A percentile compares a stretch with the other conserved stretches of the same genome.
Conservation (phyloP, 92 coral and sea anemone genomes). For the Isaurus tuberculatus region DNA sequence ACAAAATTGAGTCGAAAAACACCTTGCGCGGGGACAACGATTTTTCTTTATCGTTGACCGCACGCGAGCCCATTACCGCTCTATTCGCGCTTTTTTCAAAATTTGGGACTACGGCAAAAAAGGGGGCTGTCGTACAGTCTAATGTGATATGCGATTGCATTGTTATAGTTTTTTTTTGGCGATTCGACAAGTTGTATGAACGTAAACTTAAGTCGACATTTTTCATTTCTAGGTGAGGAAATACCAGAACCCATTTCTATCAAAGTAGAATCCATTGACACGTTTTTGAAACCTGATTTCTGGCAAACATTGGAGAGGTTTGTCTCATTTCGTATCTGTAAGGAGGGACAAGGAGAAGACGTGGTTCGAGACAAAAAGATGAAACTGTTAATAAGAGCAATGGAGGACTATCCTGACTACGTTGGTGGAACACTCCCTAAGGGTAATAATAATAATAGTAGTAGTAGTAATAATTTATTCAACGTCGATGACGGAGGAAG, state of each 20-base stretch:
- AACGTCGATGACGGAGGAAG: too few species aligned
- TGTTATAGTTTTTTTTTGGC: too few species aligned
- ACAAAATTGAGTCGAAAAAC: too few species aligned
- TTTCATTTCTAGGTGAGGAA: not conserved
- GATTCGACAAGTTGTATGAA: too few species aligned
- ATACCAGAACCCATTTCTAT: constrained; percentile 12
- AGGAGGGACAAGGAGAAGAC: constrained; percentile 17
- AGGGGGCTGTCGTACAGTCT: too few species aligned
- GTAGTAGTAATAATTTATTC: not conserved
- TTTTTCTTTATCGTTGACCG: too few species aligned
- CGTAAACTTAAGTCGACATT: too few species aligned
- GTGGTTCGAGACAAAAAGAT: constrained; percentile 15
- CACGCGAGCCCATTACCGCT: too few species aligned
- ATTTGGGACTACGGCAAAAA: too few species aligned
- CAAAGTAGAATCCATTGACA: constrained; percentile 28
- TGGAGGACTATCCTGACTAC: constrained; percentile 14
- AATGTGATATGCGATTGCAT: too few species aligned
- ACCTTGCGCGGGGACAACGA: too few species aligned
- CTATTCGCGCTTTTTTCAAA: too few species aligned
- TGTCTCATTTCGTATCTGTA: constrained; percentile 11
- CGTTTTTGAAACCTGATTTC: constrained; percentile 26
- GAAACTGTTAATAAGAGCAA: constrained; percentile 1
- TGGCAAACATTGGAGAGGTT: constrained; percentile 27
- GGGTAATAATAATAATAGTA: not conserved
- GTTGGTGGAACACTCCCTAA: constrained; percentile 26